These are phyloP conservation scores for Platycheirus albimanus DNA, from an alignment of 2,888 invertebrate genomes.

Conservation along the genomic window DNA sequence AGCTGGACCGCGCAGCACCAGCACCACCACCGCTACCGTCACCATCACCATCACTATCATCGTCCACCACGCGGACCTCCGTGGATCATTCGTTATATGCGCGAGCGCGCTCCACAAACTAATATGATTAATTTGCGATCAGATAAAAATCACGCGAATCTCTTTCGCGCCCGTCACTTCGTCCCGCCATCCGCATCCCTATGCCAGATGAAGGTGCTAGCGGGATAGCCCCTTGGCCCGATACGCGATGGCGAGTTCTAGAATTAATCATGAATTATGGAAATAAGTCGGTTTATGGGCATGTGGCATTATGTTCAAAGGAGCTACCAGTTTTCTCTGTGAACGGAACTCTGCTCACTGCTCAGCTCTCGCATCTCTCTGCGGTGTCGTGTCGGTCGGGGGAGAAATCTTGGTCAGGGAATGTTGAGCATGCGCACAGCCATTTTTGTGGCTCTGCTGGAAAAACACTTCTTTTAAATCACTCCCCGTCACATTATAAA, in stretches of 20 bases:
- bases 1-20: background rate
- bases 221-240: constrained; percentile 11
- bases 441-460: constrained; percentile 16
- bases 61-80: constrained; percentile 53
- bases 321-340: constrained; percentile 65
- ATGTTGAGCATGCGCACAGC: constrained; percentile 4
- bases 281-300: constrained; percentile 74
- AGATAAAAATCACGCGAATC: constrained; percentile 74
- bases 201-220: constrained; percentile 17
- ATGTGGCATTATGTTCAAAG: constrained; percentile 70
- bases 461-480: constrained; percentile 66
- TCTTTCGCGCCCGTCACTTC: constrained; percentile 36
- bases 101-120: constrained; percentile 72
- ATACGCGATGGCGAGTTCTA: constrained; percentile 60
- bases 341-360: background rate
- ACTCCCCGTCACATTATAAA: constrained; percentile 72
- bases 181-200: background rate
- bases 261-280: constrained; percentile 74
- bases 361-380: too few species aligned
- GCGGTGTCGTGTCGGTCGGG: too few species aligned
- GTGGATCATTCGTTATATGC: constrained; percentile 69
- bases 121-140: constrained; percentile 75
- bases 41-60: background rate
- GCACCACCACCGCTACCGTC: background rate
- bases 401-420: constrained; percentile 47